Evolutionary conservation across 1,140 invertebrate species (phyloP).

Genomic region (Homalodisca vitripennis): DNA sequence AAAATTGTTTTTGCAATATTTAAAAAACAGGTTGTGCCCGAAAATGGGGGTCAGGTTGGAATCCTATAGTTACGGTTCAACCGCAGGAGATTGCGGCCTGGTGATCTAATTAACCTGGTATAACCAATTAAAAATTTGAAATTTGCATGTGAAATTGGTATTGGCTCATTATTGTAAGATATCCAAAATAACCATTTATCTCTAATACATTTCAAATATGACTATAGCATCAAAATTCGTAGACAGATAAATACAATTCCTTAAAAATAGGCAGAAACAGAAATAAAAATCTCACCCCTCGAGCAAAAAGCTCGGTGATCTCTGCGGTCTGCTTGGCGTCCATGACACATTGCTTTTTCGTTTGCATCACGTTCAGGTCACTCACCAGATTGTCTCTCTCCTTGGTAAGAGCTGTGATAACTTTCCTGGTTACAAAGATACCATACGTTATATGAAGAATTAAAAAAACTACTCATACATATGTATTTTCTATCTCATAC

Average conservation of each 20-base stretch:
- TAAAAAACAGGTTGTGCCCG: too few relatives aligned
- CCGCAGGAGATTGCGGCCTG: too few relatives aligned
- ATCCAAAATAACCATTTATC: not conserved
- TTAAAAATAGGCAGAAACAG: not conserved
- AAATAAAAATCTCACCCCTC: not conserved
- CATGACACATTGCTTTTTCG: not conserved
- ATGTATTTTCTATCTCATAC: too few relatives aligned
- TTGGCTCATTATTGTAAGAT: not conserved
- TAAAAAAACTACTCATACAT: too few relatives aligned
- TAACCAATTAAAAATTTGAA: not conserved
- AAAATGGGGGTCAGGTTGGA: too few relatives aligned
- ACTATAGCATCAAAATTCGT: not conserved
- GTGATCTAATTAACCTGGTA: not conserved
- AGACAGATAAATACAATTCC: not conserved
- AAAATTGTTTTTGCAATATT: too few relatives aligned
- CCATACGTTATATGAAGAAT: not conserved
- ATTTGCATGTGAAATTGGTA: not conserved
- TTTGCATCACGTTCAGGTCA: not conserved
- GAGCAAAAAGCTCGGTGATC: not conserved
- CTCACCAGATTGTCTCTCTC: not conserved
- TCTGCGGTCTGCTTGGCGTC: not conserved
- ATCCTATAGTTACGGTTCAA: too few relatives aligned
- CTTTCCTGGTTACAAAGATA: slow-evolving; percentile 4
- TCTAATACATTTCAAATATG: not conserved
- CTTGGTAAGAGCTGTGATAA: not conserved